These are phyloP conservation scores for Cremastinae sp. DNA, from an alignment of 2,888 invertebrate species.

Conservation along the genomic window DNA sequence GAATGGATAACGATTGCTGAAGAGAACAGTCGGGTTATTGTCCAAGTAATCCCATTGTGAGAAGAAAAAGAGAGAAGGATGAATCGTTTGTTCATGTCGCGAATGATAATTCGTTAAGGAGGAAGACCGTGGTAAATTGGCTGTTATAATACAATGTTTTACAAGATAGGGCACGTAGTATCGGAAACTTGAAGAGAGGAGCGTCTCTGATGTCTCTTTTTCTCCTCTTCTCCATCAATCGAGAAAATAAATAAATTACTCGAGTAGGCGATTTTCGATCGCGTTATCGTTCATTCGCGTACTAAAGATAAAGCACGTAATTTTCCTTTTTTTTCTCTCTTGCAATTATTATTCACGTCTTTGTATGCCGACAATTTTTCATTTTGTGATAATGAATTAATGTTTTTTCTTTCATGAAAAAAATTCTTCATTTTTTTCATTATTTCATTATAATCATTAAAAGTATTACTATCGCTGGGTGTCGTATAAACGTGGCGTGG, in stretches of 20 bases:
- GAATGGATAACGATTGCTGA: slow-evolving; percentile 38
- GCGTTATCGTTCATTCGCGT: slow-evolving; percentile 43
- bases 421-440: background rate
- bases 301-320: background rate
- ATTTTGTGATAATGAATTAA: background rate
- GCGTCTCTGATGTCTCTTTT: too few relatives aligned
- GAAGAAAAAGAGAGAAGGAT: slow-evolving; percentile 1
- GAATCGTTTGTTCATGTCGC: slow-evolving; percentile 51
- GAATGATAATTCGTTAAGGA: slow-evolving; percentile 46
- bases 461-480: too few relatives aligned
- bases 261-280: slow-evolving; percentile 43
- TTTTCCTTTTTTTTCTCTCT: slow-evolving; percentile 11
- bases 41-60: slow-evolving; percentile 35
- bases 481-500: too few relatives aligned
- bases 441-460: too few relatives aligned
- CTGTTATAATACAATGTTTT: background rate
- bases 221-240: background rate
- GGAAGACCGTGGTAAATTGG: slow-evolving; percentile 24
- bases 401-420: background rate
- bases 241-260: slow-evolving; percentile 30
- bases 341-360: slow-evolving; percentile 20
- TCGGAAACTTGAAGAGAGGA: background rate
- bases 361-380: background rate
- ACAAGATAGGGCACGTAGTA: background rate
- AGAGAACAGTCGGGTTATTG: slow-evolving; percentile 55